Conservation (phyloP, 1,140 invertebrate genomes). For the Drosophila nigrodunni region DNA sequence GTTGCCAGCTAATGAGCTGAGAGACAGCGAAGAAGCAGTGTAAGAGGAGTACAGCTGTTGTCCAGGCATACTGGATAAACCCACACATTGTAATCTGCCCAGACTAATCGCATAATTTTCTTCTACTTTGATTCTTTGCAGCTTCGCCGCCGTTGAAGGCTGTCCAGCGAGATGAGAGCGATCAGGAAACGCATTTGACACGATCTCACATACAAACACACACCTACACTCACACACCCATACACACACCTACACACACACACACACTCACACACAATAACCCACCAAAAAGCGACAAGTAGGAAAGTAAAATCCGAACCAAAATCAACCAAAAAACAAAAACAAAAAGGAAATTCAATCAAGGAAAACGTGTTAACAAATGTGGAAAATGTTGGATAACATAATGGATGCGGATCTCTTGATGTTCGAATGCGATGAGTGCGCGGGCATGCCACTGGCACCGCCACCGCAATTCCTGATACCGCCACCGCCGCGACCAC, state of each 20-base stretch:
- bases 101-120: slow-evolving; percentile 45
- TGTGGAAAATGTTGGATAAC: slow-evolving; percentile 82
- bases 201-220: slow-evolving; percentile 26
- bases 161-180: slow-evolving; percentile 71
- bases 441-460: slow-evolving; percentile 86
- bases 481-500: slow-evolving; percentile 86
- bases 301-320: neutral
- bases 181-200: slow-evolving; percentile 75
- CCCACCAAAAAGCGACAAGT: slow-evolving; percentile 5
- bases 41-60: slow-evolving; percentile 21
- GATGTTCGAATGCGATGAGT: slow-evolving; percentile 85
- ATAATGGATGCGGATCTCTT: slow-evolving; percentile 73
- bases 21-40: neutral
- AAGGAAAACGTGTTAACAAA: slow-evolving; percentile 46
- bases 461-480: slow-evolving; percentile 87
- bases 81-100: slow-evolving; percentile 23
- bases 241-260: neutral
- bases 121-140: slow-evolving; percentile 34
- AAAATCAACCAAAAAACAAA: slow-evolving; percentile 14
- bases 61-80: slow-evolving; percentile 7
- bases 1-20: slow-evolving; percentile 59
- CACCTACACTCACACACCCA: slow-evolving; percentile 16
- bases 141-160: slow-evolving; percentile 71
- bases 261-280: neutral
- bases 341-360: slow-evolving; percentile 5